A percentile compares a stretch with the other conserved stretches of the same genome.
phyloP scores from a whole-genome alignment of 2,113 vertebrate genomes.

The Leucosticte australis region DNA sequence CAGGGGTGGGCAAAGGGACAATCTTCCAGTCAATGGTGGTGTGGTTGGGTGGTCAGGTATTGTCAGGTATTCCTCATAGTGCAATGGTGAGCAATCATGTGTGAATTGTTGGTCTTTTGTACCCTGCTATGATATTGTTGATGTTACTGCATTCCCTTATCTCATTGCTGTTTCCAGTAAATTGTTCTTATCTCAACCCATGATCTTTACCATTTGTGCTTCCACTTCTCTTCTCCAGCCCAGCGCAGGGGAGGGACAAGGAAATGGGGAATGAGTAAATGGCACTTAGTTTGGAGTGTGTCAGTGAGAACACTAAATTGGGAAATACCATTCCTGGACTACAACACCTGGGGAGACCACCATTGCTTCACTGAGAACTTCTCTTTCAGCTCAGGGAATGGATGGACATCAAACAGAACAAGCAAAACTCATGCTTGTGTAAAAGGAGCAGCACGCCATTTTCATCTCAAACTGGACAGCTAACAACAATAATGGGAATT shows the following conservation, averaged over 20 bases:
- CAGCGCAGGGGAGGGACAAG: background rate
- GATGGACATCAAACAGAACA: background rate
- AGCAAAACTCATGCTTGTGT: background rate
- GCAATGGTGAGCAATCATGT: background rate
- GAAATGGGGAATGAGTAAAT: background rate
- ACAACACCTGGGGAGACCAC: background rate
- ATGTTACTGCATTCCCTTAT: background rate
- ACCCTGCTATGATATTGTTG: background rate
- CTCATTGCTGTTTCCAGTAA: background rate
- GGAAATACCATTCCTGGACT: background rate
- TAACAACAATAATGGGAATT: conserved; percentile 21
- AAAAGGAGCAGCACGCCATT: background rate
- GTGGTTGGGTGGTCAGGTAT: fast-evolving
- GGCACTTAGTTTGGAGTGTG: background rate
- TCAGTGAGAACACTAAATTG: background rate
- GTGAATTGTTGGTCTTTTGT: background rate
- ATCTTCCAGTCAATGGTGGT: background rate
- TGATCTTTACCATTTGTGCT: background rate
- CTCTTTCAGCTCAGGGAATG: background rate
- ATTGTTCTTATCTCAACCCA: background rate
- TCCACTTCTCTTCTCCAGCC: background rate
- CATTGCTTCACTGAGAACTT: background rate
- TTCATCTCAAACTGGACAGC: background rate
- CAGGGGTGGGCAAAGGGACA: fast-evolving
- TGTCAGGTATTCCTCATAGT: fast-evolving